Evolutionary conservation across 2,797 vertebrate species (phyloP), one percentile per base, ranked within the genome.

Genomic region (Morelia viridis): DNA sequence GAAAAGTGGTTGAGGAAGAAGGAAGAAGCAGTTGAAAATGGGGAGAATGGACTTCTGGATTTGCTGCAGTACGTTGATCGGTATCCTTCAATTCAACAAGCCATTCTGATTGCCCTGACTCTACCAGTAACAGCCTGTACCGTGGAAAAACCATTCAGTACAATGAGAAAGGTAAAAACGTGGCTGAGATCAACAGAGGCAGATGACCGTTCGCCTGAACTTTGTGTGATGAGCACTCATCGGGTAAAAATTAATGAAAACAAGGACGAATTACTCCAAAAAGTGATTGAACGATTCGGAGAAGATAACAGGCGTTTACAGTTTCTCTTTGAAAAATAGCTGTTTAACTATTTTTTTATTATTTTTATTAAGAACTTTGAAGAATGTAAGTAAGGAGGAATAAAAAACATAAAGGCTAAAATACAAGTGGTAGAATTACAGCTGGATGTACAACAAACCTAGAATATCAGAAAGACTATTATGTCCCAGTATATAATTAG

Each of bases 161-260:
- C 84, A 57, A 85, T 85, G 84, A 57, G 12, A 19, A 85, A 53
- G n/a, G n/a, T 60, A 58, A 57, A 86, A 86, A 86, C n/a, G 0
- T 60, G 31, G n/a, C 24, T 35, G 50, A 35, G 19, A 31, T 86
- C 85, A 86, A 24, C 56, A 60, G 31, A 24, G 56, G 24, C 19
- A 86, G 56, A 86, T 58, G 0, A 58, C 17, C 56, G 12, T 2
- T 58, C 19, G n/a, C 1, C 56, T 58, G 85, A 56, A 31, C 53
- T 86, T 86, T 86, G n/a, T 56, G 35, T 86, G 85, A 86, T 86
- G 56, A 86, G 56, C 58, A 56, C 56, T 86, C 85, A 86, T 58
- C 28, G n/a, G 15, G n/a, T 57, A 86, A 86, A 58, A 57, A 58
- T 86, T 58, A 85, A 85, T 85, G 28, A 58, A 19, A 86, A 19